Evolutionary conservation across 1,140 invertebrate species (phyloP).

Genomic region (Hylyphantes graminicola): DNA sequence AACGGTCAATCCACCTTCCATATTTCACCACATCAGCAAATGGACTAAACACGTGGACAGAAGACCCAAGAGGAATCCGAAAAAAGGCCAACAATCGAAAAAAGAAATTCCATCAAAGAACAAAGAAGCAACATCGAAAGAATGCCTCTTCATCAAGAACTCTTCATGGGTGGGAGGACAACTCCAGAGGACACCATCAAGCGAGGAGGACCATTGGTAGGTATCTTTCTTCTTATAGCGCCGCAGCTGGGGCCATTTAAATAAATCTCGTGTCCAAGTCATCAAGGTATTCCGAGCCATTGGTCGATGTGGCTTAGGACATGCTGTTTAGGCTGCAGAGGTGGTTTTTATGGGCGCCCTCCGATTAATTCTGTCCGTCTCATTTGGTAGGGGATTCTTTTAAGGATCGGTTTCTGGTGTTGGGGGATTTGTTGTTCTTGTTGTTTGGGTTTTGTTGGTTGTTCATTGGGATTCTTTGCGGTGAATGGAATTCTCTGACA

Average conservation of each 20-base stretch:
- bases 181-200: slow-evolving; percentile 19
- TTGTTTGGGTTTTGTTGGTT: too few species aligned
- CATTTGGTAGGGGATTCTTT: slow-evolving; percentile 31
- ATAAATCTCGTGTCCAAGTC: slow-evolving; percentile 45
- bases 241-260: slow-evolving; percentile 18
- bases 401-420: too few species aligned
- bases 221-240: neutral
- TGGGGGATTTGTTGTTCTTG: too few species aligned
- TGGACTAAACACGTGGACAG: slow-evolving; percentile 24
- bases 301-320: neutral
- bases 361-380: slow-evolving; percentile 53
- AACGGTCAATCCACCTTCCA: neutral
- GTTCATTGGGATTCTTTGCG: too few species aligned
- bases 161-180: slow-evolving; percentile 1
- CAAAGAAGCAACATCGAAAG: neutral
- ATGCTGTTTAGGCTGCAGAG: neutral
- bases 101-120: neutral
- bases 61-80: neutral
- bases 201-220: slow-evolving; percentile 15
- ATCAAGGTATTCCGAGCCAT: slow-evolving; percentile 57
- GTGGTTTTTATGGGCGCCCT: slow-evolving; percentile 34
- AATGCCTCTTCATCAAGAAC: slow-evolving; percentile 38
- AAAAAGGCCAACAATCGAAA: slow-evolving; percentile 27
- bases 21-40: slow-evolving; percentile 47
- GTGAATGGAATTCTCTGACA: too few species aligned